Conservation (phyloP, 2,888 invertebrate species). For the Apamea epomidion region DNA sequence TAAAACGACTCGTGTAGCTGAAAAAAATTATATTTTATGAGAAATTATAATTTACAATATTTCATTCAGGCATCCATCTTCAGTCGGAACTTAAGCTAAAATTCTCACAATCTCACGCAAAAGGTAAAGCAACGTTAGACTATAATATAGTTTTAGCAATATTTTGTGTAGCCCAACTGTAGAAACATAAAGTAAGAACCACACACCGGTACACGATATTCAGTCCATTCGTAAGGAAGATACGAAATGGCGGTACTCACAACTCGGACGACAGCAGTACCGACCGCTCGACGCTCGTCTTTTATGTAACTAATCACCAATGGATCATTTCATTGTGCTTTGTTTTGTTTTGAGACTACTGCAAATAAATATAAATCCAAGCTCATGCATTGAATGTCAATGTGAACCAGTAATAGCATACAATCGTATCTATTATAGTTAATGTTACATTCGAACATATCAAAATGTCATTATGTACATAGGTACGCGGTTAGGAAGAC, state of each 20-base stretch:
- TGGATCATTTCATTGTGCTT: slow-evolving; percentile 74
- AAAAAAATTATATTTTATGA: slow-evolving; percentile 91
- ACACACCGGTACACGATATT: slow-evolving; percentile 83
- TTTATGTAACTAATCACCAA: slow-evolving; percentile 72
- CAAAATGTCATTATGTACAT: slow-evolving; percentile 54
- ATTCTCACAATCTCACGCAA: slow-evolving; percentile 91
- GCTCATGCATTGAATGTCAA: slow-evolving; percentile 67
- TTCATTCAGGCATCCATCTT: slow-evolving; percentile 91
- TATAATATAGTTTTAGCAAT: slow-evolving; percentile 91
- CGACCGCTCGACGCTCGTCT: slow-evolving; percentile 63
- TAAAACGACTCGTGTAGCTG: slow-evolving; percentile 88
- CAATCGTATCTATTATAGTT: slow-evolving; percentile 50
- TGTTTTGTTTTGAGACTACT: slow-evolving; percentile 74
- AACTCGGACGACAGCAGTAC: slow-evolving; percentile 68
- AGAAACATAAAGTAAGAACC: slow-evolving; percentile 83
- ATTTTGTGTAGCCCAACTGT: slow-evolving; percentile 88
- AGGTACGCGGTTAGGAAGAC: slow-evolving; percentile 52
- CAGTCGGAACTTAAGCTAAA: slow-evolving; percentile 91
- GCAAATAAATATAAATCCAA: slow-evolving; percentile 67
- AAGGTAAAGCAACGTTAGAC: slow-evolving; percentile 91
- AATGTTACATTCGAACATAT: slow-evolving; percentile 55
- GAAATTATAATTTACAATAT: slow-evolving; percentile 92
- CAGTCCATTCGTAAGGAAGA: slow-evolving; percentile 83
- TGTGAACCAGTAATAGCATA: slow-evolving; percentile 64
- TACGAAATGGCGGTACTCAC: slow-evolving; percentile 73